A percentile compares a stretch with the other conserved stretches of the same genome.
phyloP scores from a whole-genome alignment of 1,140 invertebrate genomes.

The Cydia splendana region DNA sequence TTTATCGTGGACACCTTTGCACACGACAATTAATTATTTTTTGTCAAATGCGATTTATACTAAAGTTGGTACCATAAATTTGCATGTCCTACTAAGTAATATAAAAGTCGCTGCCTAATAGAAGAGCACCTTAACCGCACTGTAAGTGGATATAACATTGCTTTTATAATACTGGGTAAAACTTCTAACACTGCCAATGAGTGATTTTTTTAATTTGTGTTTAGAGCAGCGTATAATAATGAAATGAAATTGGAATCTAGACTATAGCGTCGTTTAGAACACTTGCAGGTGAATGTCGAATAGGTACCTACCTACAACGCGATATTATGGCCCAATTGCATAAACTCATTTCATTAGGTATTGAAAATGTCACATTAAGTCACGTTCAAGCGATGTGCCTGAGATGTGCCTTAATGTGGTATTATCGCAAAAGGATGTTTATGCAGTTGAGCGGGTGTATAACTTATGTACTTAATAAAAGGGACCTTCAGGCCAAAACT shows the following conservation, averaged over 20 bases:
- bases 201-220: constrained; percentile 12
- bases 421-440: neutral
- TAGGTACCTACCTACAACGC: constrained; percentile 1
- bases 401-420: neutral
- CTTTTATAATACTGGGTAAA: constrained; percentile 29
- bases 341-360: neutral
- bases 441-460: neutral
- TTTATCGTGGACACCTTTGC: neutral
- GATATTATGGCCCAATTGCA: neutral
- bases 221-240: neutral
- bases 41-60: neutral
- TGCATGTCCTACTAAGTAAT: neutral
- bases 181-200: constrained; percentile 13
- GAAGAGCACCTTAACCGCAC: constrained; percentile 19
- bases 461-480: neutral
- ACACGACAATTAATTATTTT: neutral
- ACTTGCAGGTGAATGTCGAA: constrained; percentile 16
- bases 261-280: constrained; percentile 14
- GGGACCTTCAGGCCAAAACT: neutral
- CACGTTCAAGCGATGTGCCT: neutral
- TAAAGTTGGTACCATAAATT: neutral
- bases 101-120: constrained; percentile 17
- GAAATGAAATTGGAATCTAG: neutral
- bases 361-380: neutral
- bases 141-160: constrained; percentile 19